Base-by-base conservation (phyloP, 2,888 invertebrate genomes). In the Andrena bicolor region DNA sequence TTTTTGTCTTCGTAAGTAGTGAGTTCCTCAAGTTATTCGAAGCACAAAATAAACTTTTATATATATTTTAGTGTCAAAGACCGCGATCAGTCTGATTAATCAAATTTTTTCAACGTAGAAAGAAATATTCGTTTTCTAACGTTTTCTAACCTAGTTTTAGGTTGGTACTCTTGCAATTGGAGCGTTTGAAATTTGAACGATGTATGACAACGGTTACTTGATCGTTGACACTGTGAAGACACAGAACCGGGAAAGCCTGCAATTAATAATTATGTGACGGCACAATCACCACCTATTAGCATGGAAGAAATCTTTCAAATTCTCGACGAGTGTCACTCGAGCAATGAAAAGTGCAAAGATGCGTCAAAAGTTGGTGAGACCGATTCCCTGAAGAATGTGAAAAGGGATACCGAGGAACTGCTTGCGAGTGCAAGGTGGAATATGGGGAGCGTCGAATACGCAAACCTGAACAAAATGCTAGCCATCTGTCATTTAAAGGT, bases 381-480 rank as follows among this genome's bases (percentile, higher is more conserved):
- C 49, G 74, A 79, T 65, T 77, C 75, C 0, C 60, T 68, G 2
- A 72, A 86, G 23, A 53, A 79, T 20, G 64, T 89, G 2, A 74
- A 71, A 6, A 63, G 8, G 8, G 78, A 88, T n/a, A 60, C 81
- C 0, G 76, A 89, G 32, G 64, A 72, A 58, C 74, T 89, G 20
- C 58, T 90, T 7, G 20, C 20, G 5, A 51, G 35, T 2, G 35
- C 51, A 41, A 75, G 32, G n/a, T 76, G 78, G 20, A 89, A 83
- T 30, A 65, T 86, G 2, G 87, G 89, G 16, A 88, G 88, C 28
- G 78, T 91, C 3, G 92, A 91, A 76, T 90, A 89, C 75, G 58
- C 89, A 2, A 89, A 81, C 74, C 81, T 91, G 1, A 89, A 88
- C 70, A 93, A 91, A 84, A 90, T 92, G 86, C 61, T 91, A 23